Base-by-base conservation (phyloP, 1,140 invertebrate genomes). In the Drosophila sechellia region DNA sequence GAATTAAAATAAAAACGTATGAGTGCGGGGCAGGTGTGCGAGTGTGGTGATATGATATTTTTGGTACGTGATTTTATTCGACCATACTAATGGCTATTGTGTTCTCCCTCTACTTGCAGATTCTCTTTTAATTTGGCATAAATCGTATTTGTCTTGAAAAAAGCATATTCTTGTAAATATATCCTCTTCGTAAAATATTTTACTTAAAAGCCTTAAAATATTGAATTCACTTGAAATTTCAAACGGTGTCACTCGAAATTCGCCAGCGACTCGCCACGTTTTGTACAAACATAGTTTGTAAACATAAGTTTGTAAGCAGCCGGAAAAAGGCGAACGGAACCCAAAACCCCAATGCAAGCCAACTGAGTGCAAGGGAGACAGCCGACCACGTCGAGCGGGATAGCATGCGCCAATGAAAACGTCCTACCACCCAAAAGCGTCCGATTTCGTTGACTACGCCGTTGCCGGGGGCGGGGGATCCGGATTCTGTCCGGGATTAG, bases 361-460 rank as follows among this genome's bases (percentile, higher is more conserved):
- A 35, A 64, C 35, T 60, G 12, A 60, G 42, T 60, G 48, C 42
- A 27, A 39, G 54, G 48, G 42, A 63, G 54, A 77, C n/a, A 63
- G 49, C 54, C 56, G 54, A 57, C 22, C 54, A 74, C 46, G 57
- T n/a, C 64, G 60, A 74, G 48, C 63, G 50, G 76, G 65, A 75
- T 84, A 78, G 84, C 68, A 89, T 89, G 80, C 79, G 85, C 79
- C 85, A 87, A 87, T 87, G 84, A 87, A 80, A 87, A 84, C 84
- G 84, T 87, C 84, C 76, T 70, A 83, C 68, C 76, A 53, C 57
- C 57, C 71, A 20, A 81, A 79, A 81, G 71, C 77, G 66, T 89
- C 84, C 77, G 80, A 89, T 84, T 89, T 89, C 73, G 79, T 87
- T 86, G 83, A 87, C 72, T 87, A 83, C 83, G 83, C 59, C 65